Conservation (phyloP, 2,888 invertebrate genomes). For the Odontocerum albicorne region DNA sequence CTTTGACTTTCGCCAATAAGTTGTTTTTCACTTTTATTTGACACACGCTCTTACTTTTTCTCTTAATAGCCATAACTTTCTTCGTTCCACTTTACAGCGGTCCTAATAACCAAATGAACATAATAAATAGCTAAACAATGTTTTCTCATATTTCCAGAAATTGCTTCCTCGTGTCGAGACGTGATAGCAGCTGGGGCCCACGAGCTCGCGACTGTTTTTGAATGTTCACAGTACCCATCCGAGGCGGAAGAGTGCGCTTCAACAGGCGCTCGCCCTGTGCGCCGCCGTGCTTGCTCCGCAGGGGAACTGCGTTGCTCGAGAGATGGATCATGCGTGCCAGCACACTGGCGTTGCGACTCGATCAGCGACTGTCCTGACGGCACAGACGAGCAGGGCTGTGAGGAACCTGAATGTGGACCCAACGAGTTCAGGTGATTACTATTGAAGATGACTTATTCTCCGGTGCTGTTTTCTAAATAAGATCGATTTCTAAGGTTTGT, state of each 20-base stretch:
- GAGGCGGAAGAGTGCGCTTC: slow-evolving; percentile 56
- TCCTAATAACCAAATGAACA: too few relatives aligned
- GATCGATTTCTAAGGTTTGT: too few relatives aligned
- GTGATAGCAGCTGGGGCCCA: slow-evolving; percentile 57
- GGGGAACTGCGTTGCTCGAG: slow-evolving; percentile 58
- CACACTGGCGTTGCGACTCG: slow-evolving; percentile 66
- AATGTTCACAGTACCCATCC: slow-evolving; percentile 63
- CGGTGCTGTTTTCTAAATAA: background rate
- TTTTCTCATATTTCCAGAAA: slow-evolving; percentile 49
- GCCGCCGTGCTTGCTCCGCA: slow-evolving; percentile 47
- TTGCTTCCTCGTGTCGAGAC: slow-evolving; percentile 63
- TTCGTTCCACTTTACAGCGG: too few relatives aligned
- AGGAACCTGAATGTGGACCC: slow-evolving; percentile 42
- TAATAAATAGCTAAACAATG: too few relatives aligned
- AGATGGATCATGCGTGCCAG: slow-evolving; percentile 62
- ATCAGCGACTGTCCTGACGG: slow-evolving; percentile 62
- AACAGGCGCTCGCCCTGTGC: slow-evolving; percentile 39
- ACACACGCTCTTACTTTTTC: slow-evolving; percentile 11
- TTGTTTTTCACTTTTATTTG: too few relatives aligned
- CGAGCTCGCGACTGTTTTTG: slow-evolving; percentile 56
- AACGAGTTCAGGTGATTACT: slow-evolving; percentile 47
- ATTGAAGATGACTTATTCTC: background rate
- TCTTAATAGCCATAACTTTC: too few relatives aligned
- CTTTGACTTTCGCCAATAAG: too few relatives aligned
- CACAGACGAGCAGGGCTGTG: slow-evolving; percentile 63